A percentile compares a stretch with the other conserved stretches of the same genome.
Conservation (phyloP, 2,797 vertebrate species). For the Myripristis murdjan region DNA sequence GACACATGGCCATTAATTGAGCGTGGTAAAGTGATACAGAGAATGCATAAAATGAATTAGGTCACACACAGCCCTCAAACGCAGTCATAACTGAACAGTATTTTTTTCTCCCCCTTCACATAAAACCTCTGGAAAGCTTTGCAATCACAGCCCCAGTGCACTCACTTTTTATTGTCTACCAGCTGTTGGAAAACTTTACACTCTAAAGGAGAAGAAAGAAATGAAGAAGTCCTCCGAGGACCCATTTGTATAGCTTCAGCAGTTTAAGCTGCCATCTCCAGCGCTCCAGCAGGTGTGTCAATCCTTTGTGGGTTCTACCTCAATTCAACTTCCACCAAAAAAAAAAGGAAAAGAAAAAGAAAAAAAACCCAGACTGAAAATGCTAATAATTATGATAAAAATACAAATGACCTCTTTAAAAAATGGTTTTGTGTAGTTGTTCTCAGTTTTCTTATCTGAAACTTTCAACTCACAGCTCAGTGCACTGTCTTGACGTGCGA, state of each 20-base stretch:
- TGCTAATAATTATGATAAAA: conserved; percentile 12
- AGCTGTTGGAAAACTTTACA: conserved; percentile 79
- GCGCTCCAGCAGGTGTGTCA: conserved; percentile 64
- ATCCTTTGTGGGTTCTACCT: conserved; percentile 58
- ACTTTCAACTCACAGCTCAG: conserved; percentile 33
- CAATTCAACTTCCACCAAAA: conserved; percentile 55
- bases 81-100: conserved; percentile 52
- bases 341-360: conserved; percentile 6
- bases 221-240: conserved; percentile 72
- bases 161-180: conserved; percentile 77
- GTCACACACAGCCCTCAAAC: conserved; percentile 50
- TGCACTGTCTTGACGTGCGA: conserved; percentile 27
- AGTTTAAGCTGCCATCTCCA: conserved; percentile 61
- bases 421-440: conserved; percentile 14
- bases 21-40: conserved; percentile 6
- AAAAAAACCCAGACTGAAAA: too few species aligned
- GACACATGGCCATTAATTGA: not conserved
- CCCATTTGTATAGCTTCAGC: conserved; percentile 75
- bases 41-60: conserved; percentile 31
- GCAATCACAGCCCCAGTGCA: conserved; percentile 56
- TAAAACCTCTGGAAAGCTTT: conserved; percentile 69
- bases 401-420: not conserved
- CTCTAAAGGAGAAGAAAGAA: conserved; percentile 69
- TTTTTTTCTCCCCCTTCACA: conserved; percentile 37
- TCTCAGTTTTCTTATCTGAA: conserved; percentile 3